Percentiles rank a stretch among this genome's conserved stretches.
These are phyloP conservation scores for Tricholaema leucomelas DNA, from an alignment of 2,113 vertebrate species.

Conservation along the genomic window DNA sequence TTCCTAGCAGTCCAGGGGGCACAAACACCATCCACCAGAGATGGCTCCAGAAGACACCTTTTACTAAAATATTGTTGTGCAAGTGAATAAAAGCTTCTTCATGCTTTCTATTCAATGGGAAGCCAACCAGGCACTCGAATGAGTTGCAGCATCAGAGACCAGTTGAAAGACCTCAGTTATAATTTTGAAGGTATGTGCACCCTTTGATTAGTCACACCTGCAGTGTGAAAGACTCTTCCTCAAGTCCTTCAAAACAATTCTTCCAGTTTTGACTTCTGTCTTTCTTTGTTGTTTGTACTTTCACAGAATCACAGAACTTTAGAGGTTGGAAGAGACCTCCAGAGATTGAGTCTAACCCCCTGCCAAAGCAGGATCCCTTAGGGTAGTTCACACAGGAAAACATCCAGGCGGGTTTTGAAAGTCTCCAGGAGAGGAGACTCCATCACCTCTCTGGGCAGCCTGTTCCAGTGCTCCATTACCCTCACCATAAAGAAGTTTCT, in stretches of 20 bases:
- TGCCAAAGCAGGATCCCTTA: no score
- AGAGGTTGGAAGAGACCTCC: no score
- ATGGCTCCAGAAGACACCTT: background rate
- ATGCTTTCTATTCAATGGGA: background rate
- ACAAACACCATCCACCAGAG: background rate
- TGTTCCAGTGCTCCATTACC: no score
- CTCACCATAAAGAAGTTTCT: no score
- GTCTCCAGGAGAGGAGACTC: no score
- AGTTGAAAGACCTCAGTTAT: background rate
- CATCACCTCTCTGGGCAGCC: no score
- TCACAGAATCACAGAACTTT: no score
- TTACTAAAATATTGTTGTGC: background rate
- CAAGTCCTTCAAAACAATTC: background rate
- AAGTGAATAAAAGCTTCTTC: background rate
- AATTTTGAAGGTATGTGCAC: rapidly evolving
- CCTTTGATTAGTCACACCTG: background rate
- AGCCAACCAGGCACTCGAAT: background rate
- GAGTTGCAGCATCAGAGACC: background rate
- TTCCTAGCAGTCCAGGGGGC: background rate
- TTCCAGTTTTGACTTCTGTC: background rate
- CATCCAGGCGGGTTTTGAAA: no score
- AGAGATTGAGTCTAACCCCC: no score
- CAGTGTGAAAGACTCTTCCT: background rate
- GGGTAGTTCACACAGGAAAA: no score
- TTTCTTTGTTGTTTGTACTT: no score